A percentile compares a stretch with the other conserved stretches of the same genome.
Conservation (phyloP, 2,797 vertebrate species). For the Setipinna tenuifilis region DNA sequence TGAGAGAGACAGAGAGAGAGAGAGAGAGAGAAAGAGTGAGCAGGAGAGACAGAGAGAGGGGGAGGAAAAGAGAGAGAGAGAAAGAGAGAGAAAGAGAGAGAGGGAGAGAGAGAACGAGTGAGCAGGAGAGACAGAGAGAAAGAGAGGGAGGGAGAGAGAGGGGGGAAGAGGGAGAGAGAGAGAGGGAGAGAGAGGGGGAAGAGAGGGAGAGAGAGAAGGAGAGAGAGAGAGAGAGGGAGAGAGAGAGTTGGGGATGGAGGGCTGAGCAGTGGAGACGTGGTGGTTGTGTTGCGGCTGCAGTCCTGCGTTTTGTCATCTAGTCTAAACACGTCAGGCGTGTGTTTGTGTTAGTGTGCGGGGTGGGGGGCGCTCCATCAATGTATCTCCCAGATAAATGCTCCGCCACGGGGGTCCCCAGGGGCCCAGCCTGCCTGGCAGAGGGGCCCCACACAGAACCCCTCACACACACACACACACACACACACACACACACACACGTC, state of each 20-base stretch:
- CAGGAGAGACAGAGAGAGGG: background rate
- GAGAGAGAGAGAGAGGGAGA: background rate
- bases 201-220: too few relatives aligned
- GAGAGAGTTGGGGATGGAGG: too few relatives aligned
- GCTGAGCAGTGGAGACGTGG: slow-evolving; percentile 32
- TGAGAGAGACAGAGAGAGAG: slow-evolving; percentile 36
- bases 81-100: background rate
- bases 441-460: slow-evolving; percentile 39
- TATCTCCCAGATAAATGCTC: slow-evolving; percentile 77
- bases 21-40: background rate
- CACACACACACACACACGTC: slow-evolving; percentile 12
- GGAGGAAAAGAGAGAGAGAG: background rate
- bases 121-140: background rate
- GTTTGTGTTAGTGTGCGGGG: slow-evolving; percentile 76
- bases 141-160: background rate
- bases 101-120: background rate
- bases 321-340: slow-evolving; percentile 76
- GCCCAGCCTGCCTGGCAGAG: slow-evolving; percentile 59
- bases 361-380: slow-evolving; percentile 67
- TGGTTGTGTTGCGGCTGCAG: slow-evolving; percentile 64
- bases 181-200: background rate
- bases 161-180: background rate
- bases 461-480: slow-evolving; percentile 20
- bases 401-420: slow-evolving; percentile 68
- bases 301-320: slow-evolving; percentile 77